These are phyloP conservation scores for Drosophila paucipuncta DNA, from an alignment of 2,888 invertebrate species.

Conservation along the genomic window DNA sequence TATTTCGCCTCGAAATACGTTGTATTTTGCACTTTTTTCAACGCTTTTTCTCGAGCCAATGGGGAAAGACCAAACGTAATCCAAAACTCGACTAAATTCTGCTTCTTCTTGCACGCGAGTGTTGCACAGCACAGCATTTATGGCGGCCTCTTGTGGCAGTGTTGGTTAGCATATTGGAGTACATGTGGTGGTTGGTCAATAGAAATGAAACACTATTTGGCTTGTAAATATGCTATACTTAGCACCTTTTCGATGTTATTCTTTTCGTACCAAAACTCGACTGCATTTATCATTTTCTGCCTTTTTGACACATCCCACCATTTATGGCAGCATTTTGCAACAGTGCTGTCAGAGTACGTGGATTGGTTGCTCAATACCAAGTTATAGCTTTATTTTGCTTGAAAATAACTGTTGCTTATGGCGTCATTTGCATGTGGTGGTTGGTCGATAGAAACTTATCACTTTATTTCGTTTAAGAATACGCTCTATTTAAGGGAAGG, in stretches of 20 bases:
- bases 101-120: conserved; percentile 40
- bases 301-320: not conserved
- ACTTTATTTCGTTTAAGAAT: not conserved
- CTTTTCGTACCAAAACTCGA: not conserved
- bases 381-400: not conserved
- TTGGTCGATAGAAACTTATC: not conserved
- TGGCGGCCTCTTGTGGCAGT: conserved; percentile 57
- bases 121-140: conserved; percentile 39
- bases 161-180: not conserved
- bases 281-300: conserved; percentile 1
- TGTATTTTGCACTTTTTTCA: conserved; percentile 44
- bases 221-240: not conserved
- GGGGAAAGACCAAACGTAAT: conserved; percentile 60
- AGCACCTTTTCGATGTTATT: conserved; percentile 40
- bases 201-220: not conserved
- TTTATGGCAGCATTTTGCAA: not conserved
- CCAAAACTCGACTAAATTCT: conserved; percentile 46
- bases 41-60: conserved; percentile 39
- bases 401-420: not conserved
- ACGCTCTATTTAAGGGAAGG: not conserved
- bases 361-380: not conserved
- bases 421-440: not conserved
- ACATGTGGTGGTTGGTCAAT: not conserved
- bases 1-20: conserved; percentile 27
- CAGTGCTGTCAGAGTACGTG: conserved; percentile 20